Evolutionary conservation across 2,113 vertebrate genomes (phyloP).

Genomic region (Amphiprion percula): DNA sequence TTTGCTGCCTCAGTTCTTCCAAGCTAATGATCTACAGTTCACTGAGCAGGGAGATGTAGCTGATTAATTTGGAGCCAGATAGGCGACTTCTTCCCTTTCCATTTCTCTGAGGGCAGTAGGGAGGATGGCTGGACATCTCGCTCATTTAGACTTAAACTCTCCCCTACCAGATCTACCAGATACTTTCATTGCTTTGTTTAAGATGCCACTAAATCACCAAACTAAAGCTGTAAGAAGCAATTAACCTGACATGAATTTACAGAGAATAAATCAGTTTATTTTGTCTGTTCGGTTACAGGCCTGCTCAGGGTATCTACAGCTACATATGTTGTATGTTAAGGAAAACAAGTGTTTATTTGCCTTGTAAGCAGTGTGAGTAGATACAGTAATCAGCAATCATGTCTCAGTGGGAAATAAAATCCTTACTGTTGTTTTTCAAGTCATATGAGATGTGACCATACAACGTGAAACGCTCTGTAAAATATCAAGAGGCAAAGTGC

Average conservation of each 20-base stretch:
- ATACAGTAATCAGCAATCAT: too few species aligned
- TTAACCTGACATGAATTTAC: slow-evolving; percentile 3
- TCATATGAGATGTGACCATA: too few species aligned
- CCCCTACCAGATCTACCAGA: slow-evolving; percentile 9
- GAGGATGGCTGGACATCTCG: slow-evolving; percentile 64
- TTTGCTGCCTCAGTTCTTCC: not conserved
- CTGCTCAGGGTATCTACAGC: not conserved
- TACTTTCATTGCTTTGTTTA: slow-evolving; percentile 18
- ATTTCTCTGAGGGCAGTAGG: slow-evolving; percentile 61
- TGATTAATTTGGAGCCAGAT: slow-evolving; percentile 74
- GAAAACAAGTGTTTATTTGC: not conserved
- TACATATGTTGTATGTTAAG: not conserved
- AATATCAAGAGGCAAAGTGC: too few species aligned
- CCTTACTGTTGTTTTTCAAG: too few species aligned
- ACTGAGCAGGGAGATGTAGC: slow-evolving; percentile 63
- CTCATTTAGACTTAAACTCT: slow-evolving; percentile 59
- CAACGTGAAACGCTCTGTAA: too few species aligned
- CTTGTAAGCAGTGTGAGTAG: not conserved
- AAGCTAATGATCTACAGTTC: slow-evolving; percentile 57
- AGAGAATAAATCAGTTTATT: not conserved
- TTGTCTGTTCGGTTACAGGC: not conserved
- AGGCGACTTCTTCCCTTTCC: slow-evolving; percentile 55
- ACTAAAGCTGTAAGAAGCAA: slow-evolving; percentile 6
- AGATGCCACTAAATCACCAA: slow-evolving; percentile 29
- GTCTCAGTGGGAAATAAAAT: too few species aligned